Conservation (phyloP, 2,888 invertebrate genomes). For the Acleris literana region DNA sequence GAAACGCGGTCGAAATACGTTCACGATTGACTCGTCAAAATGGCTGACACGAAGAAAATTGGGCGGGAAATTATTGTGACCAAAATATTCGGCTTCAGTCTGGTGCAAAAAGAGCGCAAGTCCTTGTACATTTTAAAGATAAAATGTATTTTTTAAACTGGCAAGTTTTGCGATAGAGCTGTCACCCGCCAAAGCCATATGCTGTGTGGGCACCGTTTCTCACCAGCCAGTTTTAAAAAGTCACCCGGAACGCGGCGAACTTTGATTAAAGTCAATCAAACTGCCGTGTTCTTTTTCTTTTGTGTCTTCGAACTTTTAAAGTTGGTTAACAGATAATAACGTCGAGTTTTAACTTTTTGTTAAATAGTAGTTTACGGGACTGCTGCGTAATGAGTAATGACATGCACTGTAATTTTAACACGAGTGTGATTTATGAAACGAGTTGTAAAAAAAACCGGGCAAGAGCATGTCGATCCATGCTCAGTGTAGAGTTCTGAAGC, state of each 20-base stretch:
- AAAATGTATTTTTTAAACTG: neutral
- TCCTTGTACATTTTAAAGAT: neutral
- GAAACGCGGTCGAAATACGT: slow-evolving; percentile 38
- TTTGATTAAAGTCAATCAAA: slow-evolving; percentile 42
- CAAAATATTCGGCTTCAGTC: slow-evolving; percentile 54
- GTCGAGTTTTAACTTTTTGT: neutral
- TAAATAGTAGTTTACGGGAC: neutral
- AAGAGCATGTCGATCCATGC: no score
- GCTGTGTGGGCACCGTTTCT: slow-evolving; percentile 65
- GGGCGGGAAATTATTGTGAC: slow-evolving; percentile 75
- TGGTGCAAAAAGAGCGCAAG: slow-evolving; percentile 20
- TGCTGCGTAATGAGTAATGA: no score
- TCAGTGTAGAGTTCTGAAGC: no score
- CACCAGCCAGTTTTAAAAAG: slow-evolving; percentile 64
- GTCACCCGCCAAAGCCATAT: slow-evolving; percentile 72
- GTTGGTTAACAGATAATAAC: slow-evolving; percentile 6
- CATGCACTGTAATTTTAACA: no score
- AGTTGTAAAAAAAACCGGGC: no score
- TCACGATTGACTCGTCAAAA: slow-evolving; percentile 74
- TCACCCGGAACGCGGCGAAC: slow-evolving; percentile 44
- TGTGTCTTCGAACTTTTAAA: slow-evolving; percentile 5
- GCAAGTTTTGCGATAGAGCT: slow-evolving; percentile 33
- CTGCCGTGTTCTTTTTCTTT: slow-evolving; percentile 7
- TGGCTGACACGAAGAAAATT: slow-evolving; percentile 73
- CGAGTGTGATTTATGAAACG: no score